Base-by-base conservation (phyloP, 2,888 invertebrate genomes). In the Schizaphis graminum region DNA sequence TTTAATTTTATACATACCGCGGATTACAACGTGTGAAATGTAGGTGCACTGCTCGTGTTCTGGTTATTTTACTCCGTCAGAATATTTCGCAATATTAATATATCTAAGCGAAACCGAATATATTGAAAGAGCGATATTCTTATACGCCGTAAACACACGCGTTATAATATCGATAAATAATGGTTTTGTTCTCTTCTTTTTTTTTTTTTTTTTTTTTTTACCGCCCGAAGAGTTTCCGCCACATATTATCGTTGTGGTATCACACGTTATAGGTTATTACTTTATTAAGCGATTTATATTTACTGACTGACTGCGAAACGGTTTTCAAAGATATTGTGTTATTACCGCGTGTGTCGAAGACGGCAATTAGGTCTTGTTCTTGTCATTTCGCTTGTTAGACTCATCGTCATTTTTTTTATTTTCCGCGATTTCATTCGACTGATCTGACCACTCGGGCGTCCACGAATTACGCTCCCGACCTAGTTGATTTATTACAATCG, bases 71-170 rank as follows among this genome's bases (percentile, higher is more conserved):
- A 41, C 24, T 8, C 53, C 53, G 28, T 85, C 56, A 10, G 1
- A 85, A 85, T 47, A 85, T 91, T 91, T 91, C 56, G 56, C n/a
- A 91, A 91, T 91, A 77, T 77, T 77, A 77, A 21, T 77, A 77
- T 35, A 53, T 77, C 35, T 35, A 0, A 21, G 35, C 35, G 21
- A 77, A 35, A 77, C 77, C 77, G 13, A 77, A 21, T 21, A 21
- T 21, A 53, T 35, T 41, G 35, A 35, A 0, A 67, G 35, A 35
- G 21, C 77, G 77, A 35, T 41, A 35, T 77, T 35, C 35, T 53
- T 47, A 8, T 3, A 21, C 35, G 2, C 1, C 35, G 77, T 21
- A 35, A 35, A 77, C 8, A 77, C 1, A 2, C 21, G 1, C 16
- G 21, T 35, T 3, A 41, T n/a, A 16, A n/a, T 67, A 67, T 21